Conservation (phyloP, 92 coral and sea anemone species). For the Epizoanthus illoricatus region DNA sequence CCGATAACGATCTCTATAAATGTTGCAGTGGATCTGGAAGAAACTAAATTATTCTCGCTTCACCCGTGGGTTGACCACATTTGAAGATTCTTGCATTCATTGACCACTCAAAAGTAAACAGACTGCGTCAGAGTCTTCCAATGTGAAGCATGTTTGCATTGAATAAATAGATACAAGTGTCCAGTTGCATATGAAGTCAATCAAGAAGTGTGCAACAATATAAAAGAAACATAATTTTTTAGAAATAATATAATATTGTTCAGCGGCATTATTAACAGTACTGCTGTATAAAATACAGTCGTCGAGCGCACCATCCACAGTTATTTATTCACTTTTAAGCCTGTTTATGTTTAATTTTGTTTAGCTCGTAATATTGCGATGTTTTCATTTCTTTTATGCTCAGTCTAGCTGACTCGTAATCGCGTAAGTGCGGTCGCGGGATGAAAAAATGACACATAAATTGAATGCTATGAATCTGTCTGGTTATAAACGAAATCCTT, state of each 20-base stretch:
- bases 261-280: neutral
- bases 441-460: conserved; percentile 20
- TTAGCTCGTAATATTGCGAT: neutral
- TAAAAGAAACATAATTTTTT: neutral
- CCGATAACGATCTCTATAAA: conserved; percentile 12
- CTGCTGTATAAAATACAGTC: neutral
- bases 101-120: neutral
- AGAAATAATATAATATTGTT: neutral
- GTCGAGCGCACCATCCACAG: neutral
- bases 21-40: neutral
- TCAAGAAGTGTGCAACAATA: conserved; percentile 2
- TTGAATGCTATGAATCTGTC: conserved; percentile 29
- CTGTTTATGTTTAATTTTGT: neutral
- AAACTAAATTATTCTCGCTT: conserved; percentile 1
- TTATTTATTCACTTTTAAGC: neutral
- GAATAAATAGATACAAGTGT: conserved; percentile 27
- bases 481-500: conserved; percentile 3
- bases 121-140: neutral
- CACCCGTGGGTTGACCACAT: conserved; percentile 9
- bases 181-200: neutral
- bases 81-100: conserved; percentile 6
- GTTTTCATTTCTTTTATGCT: neutral
- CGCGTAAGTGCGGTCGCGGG: neutral
- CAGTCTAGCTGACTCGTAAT: neutral
- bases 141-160: conserved; percentile 22